These are phyloP conservation scores for Pachliopta kotzebuea DNA, from an alignment of 2,888 invertebrate species.

Conservation along the genomic window DNA sequence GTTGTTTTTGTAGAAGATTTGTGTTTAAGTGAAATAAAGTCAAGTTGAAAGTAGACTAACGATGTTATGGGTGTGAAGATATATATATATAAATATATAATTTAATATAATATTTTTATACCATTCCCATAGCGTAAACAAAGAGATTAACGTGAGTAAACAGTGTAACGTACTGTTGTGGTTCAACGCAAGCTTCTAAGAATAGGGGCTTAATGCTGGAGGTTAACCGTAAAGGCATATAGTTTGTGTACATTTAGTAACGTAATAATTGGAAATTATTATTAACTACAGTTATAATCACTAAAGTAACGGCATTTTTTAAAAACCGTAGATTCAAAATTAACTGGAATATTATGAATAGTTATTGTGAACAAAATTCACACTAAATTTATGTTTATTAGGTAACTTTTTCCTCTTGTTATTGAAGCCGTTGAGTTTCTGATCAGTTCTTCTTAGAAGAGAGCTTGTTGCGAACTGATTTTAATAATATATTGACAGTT, in stretches of 20 bases:
- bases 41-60: not conserved
- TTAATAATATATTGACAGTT: too few relatives aligned
- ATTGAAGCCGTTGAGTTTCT: too few relatives aligned
- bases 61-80: not conserved
- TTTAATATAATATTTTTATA: not conserved
- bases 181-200: constrained; percentile 15
- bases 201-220: constrained; percentile 6
- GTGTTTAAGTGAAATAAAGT: not conserved
- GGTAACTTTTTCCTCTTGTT: too few relatives aligned
- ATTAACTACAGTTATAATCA: not conserved
- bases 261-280: not conserved
- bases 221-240: constrained; percentile 7
- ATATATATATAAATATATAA: not conserved
- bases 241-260: not conserved
- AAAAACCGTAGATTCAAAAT: not conserved
- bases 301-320: not conserved
- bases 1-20: too few relatives aligned
- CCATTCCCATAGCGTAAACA: not conserved
- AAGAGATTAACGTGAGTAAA: constrained; percentile 5
- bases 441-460: too few relatives aligned
- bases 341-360: too few relatives aligned
- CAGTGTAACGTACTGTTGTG: constrained; percentile 9
- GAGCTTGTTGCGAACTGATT: too few relatives aligned
- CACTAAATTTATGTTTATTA: too few relatives aligned
- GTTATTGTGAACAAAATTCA: too few relatives aligned